phyloP scores from a whole-genome alignment of 2,113 vertebrate genomes.

The Otis tarda region DNA sequence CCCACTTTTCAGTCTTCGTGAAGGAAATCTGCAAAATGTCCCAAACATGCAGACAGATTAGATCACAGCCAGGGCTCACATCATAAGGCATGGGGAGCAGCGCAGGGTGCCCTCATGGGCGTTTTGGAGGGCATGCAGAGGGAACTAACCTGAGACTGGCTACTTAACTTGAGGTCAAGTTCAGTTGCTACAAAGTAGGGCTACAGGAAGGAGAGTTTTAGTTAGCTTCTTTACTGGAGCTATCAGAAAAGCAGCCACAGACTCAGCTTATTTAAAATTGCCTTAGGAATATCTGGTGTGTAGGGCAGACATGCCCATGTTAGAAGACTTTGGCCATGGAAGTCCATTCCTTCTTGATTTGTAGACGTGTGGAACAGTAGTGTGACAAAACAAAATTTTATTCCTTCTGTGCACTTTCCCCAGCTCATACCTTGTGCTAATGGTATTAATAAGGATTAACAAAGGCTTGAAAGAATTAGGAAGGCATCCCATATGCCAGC shows the following conservation, averaged over 20 bases:
- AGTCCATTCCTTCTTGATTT: background rate
- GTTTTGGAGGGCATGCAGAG: background rate
- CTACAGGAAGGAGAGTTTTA: background rate
- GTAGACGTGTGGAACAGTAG: background rate
- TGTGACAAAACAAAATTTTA: background rate
- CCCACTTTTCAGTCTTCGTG: background rate
- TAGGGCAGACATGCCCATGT: background rate
- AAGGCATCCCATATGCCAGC: background rate
- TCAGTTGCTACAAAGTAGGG: background rate
- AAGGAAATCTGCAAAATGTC: background rate
- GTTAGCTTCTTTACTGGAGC: background rate
- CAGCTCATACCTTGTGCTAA: conserved; percentile 6
- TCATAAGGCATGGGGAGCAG: background rate
- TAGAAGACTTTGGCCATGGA: background rate
- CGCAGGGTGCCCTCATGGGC: background rate
- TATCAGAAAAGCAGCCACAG: background rate
- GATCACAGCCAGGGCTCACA: background rate
- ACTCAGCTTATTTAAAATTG: background rate
- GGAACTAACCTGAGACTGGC: background rate
- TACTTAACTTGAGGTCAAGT: background rate
- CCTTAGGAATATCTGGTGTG: background rate
- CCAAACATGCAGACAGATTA: background rate
- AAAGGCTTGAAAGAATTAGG: conserved; percentile 33
- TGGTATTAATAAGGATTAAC: conserved; percentile 47
- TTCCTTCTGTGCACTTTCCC: background rate